Conservation (phyloP, 2,113 vertebrate species). For the Phylloscopus trochilus region DNA sequence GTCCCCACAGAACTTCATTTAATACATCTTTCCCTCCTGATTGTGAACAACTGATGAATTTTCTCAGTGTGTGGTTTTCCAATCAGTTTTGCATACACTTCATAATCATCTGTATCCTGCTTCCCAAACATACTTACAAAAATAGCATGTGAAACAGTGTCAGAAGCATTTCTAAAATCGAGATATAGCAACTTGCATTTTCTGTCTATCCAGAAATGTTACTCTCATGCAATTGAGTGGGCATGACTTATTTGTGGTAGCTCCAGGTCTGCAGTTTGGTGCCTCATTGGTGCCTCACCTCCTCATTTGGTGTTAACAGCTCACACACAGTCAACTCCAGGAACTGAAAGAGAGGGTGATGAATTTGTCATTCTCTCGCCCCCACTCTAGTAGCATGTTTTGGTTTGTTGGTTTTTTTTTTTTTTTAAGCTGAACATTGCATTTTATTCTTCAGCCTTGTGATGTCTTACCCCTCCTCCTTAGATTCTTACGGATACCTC, state of each 20-base stretch:
- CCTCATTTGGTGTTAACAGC: not conserved
- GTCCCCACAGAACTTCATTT: not conserved
- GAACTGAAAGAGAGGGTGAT: not conserved
- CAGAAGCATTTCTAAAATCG: constrained; percentile 3
- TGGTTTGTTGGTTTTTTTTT: not conserved
- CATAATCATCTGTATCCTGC: constrained; percentile 52
- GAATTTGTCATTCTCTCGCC: not conserved
- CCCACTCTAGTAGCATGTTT: not conserved
- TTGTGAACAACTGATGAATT: constrained; percentile 20
- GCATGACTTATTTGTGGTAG: not conserved
- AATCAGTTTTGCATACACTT: constrained; percentile 51
- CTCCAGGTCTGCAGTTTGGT: not conserved
- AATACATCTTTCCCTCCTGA: not conserved
- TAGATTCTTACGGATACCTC: not conserved
- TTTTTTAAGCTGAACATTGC: not conserved
- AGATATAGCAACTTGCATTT: not conserved
- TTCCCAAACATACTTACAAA: constrained; percentile 24
- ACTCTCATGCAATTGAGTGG: not conserved
- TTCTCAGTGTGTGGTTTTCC: constrained; percentile 47
- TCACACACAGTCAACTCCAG: not conserved
- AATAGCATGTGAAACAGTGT: constrained; percentile 8
- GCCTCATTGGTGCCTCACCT: too few relatives aligned
- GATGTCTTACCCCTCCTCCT: not conserved
- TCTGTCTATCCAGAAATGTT: not conserved
- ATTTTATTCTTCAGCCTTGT: not conserved